Percentiles rank a stretch among this genome's conserved stretches.
These are phyloP conservation scores for Danio albolineatus DNA, from an alignment of 2,797 vertebrate genomes.

Conservation along the genomic window DNA sequence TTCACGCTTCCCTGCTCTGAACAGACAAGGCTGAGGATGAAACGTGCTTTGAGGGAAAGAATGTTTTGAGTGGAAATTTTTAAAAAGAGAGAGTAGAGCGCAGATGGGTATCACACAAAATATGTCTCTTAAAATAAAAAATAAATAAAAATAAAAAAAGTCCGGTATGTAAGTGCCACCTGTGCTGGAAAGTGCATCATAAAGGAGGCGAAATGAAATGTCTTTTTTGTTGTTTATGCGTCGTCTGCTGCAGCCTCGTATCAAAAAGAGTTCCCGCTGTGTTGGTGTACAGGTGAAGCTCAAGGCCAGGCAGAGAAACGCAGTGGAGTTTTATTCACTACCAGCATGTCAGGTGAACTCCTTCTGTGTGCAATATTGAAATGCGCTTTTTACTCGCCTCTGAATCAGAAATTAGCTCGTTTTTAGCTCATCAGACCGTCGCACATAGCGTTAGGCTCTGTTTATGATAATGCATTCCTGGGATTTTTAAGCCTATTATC, in stretches of 20 bases:
- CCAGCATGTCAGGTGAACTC: conserved; percentile 32
- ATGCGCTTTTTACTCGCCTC: conserved; percentile 30
- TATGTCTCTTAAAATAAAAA: not conserved
- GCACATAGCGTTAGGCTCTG: conserved; percentile 22
- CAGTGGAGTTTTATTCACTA: conserved; percentile 62
- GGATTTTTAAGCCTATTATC: conserved; percentile 34
- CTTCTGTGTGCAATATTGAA: conserved; percentile 43
- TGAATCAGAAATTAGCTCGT: conserved; percentile 44
- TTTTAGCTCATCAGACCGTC: conserved; percentile 43
- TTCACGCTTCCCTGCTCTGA: conserved; percentile 28
- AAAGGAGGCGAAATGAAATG: conserved; percentile 59
- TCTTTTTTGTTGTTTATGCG: conserved; percentile 65
- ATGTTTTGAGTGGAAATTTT: conserved; percentile 6
- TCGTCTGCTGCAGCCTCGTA: conserved; percentile 65
- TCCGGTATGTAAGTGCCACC: not conserved
- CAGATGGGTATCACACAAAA: conserved; percentile 26
- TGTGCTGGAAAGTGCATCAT: conserved; percentile 60
- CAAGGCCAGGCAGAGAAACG: conserved; percentile 70
- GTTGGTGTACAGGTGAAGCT: conserved; percentile 78
- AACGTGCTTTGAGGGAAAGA: conserved; percentile 23
- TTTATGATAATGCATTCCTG: conserved; percentile 40
- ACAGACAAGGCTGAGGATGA: conserved; percentile 17
- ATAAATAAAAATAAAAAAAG: not conserved
- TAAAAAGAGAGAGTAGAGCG: not conserved
- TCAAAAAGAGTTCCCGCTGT: conserved; percentile 72